phyloP scores from a whole-genome alignment of 2,888 invertebrate species.

The Saturnia pavonia region DNA sequence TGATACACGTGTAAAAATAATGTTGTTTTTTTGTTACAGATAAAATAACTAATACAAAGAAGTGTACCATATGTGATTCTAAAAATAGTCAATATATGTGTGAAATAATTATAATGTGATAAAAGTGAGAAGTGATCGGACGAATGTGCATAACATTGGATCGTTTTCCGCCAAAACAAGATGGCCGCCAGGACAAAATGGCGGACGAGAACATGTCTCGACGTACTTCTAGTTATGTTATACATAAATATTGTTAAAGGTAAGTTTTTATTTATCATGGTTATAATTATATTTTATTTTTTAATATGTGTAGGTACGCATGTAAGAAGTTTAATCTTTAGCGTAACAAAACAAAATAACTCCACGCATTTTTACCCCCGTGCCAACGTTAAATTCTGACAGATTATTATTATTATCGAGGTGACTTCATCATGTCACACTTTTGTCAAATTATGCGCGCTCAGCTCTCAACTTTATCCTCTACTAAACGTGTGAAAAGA shows the following conservation, averaged over 20 bases:
- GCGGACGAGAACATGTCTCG: slow-evolving; percentile 57
- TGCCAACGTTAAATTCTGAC: too few relatives aligned
- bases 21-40: slow-evolving; percentile 1
- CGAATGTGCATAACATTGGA: slow-evolving; percentile 39
- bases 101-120: slow-evolving; percentile 19
- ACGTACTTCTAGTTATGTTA: slow-evolving; percentile 55
- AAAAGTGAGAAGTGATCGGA: slow-evolving; percentile 36
- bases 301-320: too few relatives aligned
- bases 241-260: slow-evolving; percentile 63
- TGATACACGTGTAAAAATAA: neutral
- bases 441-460: too few relatives aligned
- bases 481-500: too few relatives aligned
- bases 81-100: neutral
- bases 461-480: too few relatives aligned
- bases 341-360: too few relatives aligned
- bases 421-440: too few relatives aligned
- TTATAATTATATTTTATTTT: too few relatives aligned
- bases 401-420: too few relatives aligned
- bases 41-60: neutral
- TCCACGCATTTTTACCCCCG: too few relatives aligned
- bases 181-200: slow-evolving; percentile 70
- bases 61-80: neutral
- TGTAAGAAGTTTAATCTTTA: too few relatives aligned
- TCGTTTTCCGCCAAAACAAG: slow-evolving; percentile 46
- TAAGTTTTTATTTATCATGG: slow-evolving; percentile 36